Evolutionary conservation across 2,797 vertebrate species (phyloP).

Genomic region (Macropodus opercularis): DNA sequence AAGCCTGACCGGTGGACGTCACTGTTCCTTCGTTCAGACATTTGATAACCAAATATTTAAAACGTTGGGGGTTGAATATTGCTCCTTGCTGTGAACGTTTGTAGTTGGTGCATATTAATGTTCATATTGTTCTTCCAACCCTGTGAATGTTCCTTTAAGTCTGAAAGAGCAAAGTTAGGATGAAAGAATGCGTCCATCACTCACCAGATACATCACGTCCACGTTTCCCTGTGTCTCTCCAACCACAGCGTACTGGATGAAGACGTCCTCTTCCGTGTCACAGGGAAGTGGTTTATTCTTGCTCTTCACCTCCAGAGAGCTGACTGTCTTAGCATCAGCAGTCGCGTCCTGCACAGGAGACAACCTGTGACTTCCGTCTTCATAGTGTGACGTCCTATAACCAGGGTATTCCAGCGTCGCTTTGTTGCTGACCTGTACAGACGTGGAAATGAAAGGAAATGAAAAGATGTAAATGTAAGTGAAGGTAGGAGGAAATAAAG

Average conservation of each 20-base stretch:
- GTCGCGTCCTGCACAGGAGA: slow-evolving; percentile 12
- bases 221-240: slow-evolving; percentile 53
- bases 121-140: too few relatives aligned
- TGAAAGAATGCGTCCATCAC: too few relatives aligned
- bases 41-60: too few relatives aligned
- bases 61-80: too few relatives aligned
- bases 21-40: too few relatives aligned
- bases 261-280: slow-evolving; percentile 40
- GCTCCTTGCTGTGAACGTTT: too few relatives aligned
- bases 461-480: too few relatives aligned
- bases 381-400: slow-evolving; percentile 7
- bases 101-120: too few relatives aligned
- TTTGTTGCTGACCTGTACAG: slow-evolving; percentile 36
- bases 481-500: background rate
- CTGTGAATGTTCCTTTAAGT: too few relatives aligned
- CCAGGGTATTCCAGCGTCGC: rapidly evolving
- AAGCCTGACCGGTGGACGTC: too few relatives aligned
- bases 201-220: slow-evolving; percentile 73
- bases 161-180: too few relatives aligned
- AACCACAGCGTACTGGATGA: slow-evolving; percentile 62
- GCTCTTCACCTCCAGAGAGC: slow-evolving; percentile 58
- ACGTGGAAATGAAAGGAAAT: too few relatives aligned
- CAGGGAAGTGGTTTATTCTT: slow-evolving; percentile 57
- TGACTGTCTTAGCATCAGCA: slow-evolving; percentile 52
- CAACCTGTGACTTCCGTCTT: background rate